Evolutionary conservation across 2,888 invertebrate species (phyloP).

Genomic region (Dryocosmus kuriphilus): DNA sequence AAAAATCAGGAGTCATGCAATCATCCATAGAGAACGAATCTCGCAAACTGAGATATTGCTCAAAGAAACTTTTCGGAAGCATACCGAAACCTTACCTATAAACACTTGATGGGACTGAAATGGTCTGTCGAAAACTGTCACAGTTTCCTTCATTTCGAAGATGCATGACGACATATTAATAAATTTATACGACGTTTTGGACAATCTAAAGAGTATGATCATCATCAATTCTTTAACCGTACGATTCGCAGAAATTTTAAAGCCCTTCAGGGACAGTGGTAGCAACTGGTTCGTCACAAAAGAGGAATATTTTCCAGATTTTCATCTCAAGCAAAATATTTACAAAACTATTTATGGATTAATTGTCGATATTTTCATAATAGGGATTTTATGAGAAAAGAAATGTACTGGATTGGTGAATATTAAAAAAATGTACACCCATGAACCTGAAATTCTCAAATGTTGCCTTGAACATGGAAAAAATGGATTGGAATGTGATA

Average conservation of each 20-base stretch:
- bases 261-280: slow-evolving; percentile 82
- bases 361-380: slow-evolving; percentile 93
- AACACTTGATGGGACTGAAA: slow-evolving; percentile 89
- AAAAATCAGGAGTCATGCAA: slow-evolving; percentile 78
- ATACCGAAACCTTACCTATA: slow-evolving; percentile 89
- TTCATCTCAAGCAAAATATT: slow-evolving; percentile 82
- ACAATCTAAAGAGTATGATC: slow-evolving; percentile 47
- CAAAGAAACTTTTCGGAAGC: slow-evolving; percentile 89
- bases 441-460: slow-evolving; percentile 85
- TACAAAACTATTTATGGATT: slow-evolving; percentile 90
- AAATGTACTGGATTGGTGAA: slow-evolving; percentile 81
- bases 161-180: slow-evolving; percentile 90
- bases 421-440: slow-evolving; percentile 83
- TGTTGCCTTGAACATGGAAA: slow-evolving; percentile 85
- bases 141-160: slow-evolving; percentile 85
- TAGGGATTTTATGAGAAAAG: slow-evolving; percentile 85
- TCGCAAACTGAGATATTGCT: slow-evolving; percentile 83
- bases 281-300: slow-evolving; percentile 90
- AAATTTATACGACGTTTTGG: slow-evolving; percentile 81
- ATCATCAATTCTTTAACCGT: slow-evolving; percentile 80
- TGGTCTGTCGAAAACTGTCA: slow-evolving; percentile 85
- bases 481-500: slow-evolving; percentile 80
- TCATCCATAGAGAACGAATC: slow-evolving; percentile 80
- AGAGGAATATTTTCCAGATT: slow-evolving; percentile 82
- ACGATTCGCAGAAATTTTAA: slow-evolving; percentile 83